Conservation (phyloP, 2,888 invertebrate species). For the Xanthorhoe designata region DNA sequence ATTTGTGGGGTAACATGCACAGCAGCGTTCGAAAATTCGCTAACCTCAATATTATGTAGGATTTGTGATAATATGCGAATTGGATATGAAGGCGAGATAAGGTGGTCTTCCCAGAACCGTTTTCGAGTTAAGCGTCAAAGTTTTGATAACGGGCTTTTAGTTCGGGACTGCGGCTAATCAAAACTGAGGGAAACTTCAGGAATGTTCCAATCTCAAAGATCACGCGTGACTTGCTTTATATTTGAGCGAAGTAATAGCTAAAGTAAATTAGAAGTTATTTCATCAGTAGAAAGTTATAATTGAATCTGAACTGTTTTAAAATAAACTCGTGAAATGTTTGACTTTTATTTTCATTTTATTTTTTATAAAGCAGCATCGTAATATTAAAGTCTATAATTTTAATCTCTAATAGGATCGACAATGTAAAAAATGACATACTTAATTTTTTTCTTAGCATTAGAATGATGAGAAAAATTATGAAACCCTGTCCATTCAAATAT, state of each 20-base stretch:
- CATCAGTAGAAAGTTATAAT: conserved; percentile 11
- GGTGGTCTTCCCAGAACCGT: conserved; percentile 54
- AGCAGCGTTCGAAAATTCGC: conserved; percentile 59
- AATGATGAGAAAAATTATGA: background rate
- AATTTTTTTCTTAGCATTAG: background rate
- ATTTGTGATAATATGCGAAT: conserved; percentile 73
- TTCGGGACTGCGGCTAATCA: conserved; percentile 59
- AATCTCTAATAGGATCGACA: background rate
- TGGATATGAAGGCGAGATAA: conserved; percentile 66
- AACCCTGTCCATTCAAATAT: background rate
- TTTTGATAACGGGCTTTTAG: conserved; percentile 70
- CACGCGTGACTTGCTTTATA: conserved; percentile 45
- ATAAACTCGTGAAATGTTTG: background rate
- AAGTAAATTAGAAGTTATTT: conserved; percentile 27
- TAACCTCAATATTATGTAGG: conserved; percentile 63
- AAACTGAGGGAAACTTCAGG: conserved; percentile 62
- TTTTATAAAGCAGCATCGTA: too few relatives aligned
- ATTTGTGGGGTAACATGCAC: conserved; percentile 64
- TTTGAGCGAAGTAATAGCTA: conserved; percentile 31
- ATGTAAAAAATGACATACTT: background rate
- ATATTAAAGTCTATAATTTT: too few relatives aligned
- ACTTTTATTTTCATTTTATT: too few relatives aligned
- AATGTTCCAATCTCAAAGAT: conserved; percentile 69
- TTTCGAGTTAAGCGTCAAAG: conserved; percentile 65
- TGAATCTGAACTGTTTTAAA: conserved; percentile 11